Percentiles rank a stretch among this genome's conserved stretches.
Conservation (phyloP, 2,113 vertebrate genomes). For the Pseudolaguvia tuberculata region DNA sequence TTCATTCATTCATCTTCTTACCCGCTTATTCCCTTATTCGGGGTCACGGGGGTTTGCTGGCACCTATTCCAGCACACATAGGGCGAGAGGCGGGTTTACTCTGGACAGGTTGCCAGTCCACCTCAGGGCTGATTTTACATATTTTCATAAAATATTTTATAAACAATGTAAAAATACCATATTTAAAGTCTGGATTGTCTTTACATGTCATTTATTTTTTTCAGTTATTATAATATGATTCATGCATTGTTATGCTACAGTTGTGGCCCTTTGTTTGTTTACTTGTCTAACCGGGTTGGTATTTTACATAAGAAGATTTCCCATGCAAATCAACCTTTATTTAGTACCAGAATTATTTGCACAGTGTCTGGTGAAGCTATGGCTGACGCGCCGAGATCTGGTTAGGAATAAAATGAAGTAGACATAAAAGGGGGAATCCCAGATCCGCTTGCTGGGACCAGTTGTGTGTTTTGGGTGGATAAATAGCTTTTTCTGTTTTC, state of each 20-base stretch:
- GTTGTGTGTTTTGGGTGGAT: not conserved
- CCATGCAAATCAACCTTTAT: constrained; percentile 4
- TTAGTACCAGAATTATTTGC: not conserved
- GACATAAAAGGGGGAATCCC: not conserved
- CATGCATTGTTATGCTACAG: too few species aligned
- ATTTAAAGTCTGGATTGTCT: not conserved
- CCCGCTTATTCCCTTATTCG: too few species aligned
- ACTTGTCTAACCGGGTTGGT: not conserved
- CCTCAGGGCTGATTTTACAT: too few species aligned
- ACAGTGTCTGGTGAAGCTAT: not conserved
- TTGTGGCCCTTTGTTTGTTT: not conserved
- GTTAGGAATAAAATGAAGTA: not conserved
- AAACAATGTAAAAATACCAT: not conserved
- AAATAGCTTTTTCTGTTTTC: constrained; percentile 7
- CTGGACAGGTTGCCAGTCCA: too few species aligned
- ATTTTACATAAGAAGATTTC: not conserved
- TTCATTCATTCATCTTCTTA: too few species aligned
- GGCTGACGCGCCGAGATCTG: not conserved
- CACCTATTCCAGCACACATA: too few species aligned
- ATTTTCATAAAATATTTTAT: too few species aligned
- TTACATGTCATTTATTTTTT: not conserved
- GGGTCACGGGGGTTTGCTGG: too few species aligned
- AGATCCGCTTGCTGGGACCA: not conserved
- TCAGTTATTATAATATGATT: not conserved
- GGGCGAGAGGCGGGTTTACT: too few species aligned